Conservation (phyloP, 2,888 invertebrate species). For the Cerastis rubricosa region DNA sequence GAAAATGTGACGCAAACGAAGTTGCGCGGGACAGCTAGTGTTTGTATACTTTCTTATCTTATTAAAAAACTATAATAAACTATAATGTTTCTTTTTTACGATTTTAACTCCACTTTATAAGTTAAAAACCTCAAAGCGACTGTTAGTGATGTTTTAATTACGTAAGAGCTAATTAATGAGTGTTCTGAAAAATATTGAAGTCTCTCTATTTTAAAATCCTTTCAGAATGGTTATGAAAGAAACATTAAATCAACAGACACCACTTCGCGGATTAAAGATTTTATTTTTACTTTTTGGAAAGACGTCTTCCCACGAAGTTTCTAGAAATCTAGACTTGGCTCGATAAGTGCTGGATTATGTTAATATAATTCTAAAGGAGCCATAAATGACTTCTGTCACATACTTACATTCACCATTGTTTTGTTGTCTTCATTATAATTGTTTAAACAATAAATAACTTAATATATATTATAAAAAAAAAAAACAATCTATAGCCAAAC, state of each 20-base stretch:
- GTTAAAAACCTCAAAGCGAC: not conserved
- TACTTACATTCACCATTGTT: no score
- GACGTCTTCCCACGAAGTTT: not conserved
- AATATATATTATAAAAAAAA: no score
- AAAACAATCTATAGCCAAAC: no score
- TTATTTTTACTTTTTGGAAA: not conserved
- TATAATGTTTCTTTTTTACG: no score
- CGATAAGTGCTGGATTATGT: not conserved
- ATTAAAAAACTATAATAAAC: not conserved
- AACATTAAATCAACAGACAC: slow-evolving; percentile 18
- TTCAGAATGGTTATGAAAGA: slow-evolving; percentile 25
- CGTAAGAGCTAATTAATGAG: slow-evolving; percentile 29
- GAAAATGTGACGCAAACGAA: no score
- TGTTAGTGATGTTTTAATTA: slow-evolving; percentile 12
- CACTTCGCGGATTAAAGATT: slow-evolving; percentile 40
- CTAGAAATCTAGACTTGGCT: not conserved
- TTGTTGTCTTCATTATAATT: no score
- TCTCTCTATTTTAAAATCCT: slow-evolving; percentile 22
- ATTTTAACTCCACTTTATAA: not conserved
- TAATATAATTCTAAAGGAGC: no score
- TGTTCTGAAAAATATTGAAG: slow-evolving; percentile 8
- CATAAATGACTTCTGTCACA: no score
- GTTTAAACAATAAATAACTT: no score
- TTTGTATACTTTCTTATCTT: not conserved
- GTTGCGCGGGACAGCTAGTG: no score